Conservation (phyloP, 2,888 invertebrate genomes). For the Abscondita cerata region DNA sequence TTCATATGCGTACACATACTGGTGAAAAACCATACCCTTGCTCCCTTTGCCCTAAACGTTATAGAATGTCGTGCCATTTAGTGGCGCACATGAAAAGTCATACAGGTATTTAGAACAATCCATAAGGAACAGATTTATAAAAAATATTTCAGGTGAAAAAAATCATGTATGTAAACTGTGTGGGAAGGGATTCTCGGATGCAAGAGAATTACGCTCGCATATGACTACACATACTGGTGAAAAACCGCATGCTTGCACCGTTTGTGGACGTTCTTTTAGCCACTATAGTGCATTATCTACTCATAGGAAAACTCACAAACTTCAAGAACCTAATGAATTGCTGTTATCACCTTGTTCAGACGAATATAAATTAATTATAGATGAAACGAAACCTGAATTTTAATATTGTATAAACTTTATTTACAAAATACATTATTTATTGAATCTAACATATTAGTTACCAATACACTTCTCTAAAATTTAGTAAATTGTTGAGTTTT, state of each 20-base stretch:
- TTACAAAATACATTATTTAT: not conserved
- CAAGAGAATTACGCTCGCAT: slow-evolving; percentile 39
- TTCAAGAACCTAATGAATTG: not conserved
- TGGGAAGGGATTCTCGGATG: slow-evolving; percentile 39
- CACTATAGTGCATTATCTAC: slow-evolving; percentile 40
- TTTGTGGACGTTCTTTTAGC: slow-evolving; percentile 35
- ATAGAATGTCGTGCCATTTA: slow-evolving; percentile 52
- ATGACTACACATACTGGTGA: slow-evolving; percentile 41
- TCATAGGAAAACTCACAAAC: slow-evolving; percentile 39
- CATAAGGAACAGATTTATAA: not conserved
- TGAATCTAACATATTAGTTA: not conserved
- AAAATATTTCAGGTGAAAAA: slow-evolving; percentile 41
- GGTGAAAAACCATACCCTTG: slow-evolving; percentile 51
- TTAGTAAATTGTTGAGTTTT: not conserved
- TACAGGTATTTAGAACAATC: slow-evolving; percentile 44
- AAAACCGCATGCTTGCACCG: slow-evolving; percentile 29
- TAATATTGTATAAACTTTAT: not conserved
- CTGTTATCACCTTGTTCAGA: not conserved
- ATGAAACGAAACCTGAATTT: not conserved
- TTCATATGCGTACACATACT: slow-evolving; percentile 51
- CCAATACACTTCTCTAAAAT: too few species aligned
- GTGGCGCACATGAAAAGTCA: slow-evolving; percentile 51
- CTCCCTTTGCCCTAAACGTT: slow-evolving; percentile 47
- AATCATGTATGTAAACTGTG: slow-evolving; percentile 40
- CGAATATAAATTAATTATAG: slow-evolving; percentile 9